phyloP scores from a whole-genome alignment of 2,113 vertebrate genomes.

The Colius striatus region DNA sequence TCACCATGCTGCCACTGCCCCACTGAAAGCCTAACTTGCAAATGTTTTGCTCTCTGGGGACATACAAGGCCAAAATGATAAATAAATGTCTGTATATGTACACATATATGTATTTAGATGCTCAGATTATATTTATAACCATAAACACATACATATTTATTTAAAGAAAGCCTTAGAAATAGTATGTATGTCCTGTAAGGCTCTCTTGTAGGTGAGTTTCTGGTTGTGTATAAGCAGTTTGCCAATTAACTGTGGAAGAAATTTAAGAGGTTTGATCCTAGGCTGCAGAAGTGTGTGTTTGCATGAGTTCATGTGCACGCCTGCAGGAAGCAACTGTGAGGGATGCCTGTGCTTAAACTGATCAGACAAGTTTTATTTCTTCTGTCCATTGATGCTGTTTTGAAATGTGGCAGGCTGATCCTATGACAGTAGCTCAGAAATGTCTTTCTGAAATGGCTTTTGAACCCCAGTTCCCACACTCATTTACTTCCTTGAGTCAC shows the following conservation, averaged over 20 bases:
- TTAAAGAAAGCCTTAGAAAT: neutral
- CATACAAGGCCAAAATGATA: neutral
- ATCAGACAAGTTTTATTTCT: conserved; percentile 23
- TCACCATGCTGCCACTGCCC: neutral
- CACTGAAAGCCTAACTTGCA: neutral
- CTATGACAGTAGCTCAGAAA: neutral
- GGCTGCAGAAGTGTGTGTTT: neutral
- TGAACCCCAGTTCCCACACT: neutral
- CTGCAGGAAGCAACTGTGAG: neutral
- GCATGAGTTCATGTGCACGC: neutral
- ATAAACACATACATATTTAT: neutral
- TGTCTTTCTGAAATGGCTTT: neutral
- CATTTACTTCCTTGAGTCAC: neutral
- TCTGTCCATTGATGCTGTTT: neutral
- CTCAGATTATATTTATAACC: neutral
- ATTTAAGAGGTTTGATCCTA: neutral
- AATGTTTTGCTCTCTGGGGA: neutral
- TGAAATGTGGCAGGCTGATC: neutral
- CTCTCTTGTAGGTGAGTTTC: neutral
- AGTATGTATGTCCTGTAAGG: neutral
- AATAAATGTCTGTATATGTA: neutral
- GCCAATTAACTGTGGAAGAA: neutral
- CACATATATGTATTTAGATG: neutral
- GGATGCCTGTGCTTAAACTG: neutral
- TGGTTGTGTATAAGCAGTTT: neutral